phyloP scores from a whole-genome alignment of 2,113 vertebrate species.

The Charina bottae region DNA sequence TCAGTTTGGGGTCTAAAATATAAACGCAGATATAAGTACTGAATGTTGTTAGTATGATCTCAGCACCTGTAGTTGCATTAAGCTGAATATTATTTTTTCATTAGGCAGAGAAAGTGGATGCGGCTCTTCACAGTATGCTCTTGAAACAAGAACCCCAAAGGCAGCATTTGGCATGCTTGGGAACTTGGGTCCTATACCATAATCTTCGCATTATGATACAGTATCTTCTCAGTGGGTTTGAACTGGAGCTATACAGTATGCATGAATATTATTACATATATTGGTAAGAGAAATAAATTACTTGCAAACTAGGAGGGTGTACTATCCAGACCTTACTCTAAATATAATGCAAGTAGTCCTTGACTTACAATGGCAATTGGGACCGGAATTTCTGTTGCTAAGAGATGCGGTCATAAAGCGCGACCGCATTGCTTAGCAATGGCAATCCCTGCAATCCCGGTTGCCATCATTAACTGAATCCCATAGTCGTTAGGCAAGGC shows the following conservation, averaged over 20 bases:
- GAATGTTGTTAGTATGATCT: neutral
- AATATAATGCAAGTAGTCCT: no score
- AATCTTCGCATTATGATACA: conserved; percentile 99
- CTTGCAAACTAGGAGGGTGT: neutral
- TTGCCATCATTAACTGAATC: no score
- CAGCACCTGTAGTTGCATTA: neutral
- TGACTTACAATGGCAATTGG: no score
- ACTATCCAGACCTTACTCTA: neutral
- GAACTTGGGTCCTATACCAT: conserved; percentile 98
- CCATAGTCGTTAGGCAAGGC: no score
- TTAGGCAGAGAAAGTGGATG: conserved; percentile 97
- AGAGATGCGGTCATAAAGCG: no score
- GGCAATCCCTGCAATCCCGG: no score
- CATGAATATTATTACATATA: conserved; percentile 99
- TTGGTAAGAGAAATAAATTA: conserved; percentile 80
- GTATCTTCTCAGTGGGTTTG: conserved; percentile 97
- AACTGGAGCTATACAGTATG: conserved; percentile 98
- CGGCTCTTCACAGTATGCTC: conserved; percentile 92
- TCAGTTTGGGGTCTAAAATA: neutral
- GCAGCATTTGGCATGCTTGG: conserved; percentile 95
- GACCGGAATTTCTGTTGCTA: no score
- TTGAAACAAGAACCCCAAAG: conserved; percentile 97
- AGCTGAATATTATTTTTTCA: conserved; percentile 14
- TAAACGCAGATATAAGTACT: neutral
- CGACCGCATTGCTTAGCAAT: no score